phyloP scores from a whole-genome alignment of 2,113 vertebrate species.

The Prunella fulvescens region DNA sequence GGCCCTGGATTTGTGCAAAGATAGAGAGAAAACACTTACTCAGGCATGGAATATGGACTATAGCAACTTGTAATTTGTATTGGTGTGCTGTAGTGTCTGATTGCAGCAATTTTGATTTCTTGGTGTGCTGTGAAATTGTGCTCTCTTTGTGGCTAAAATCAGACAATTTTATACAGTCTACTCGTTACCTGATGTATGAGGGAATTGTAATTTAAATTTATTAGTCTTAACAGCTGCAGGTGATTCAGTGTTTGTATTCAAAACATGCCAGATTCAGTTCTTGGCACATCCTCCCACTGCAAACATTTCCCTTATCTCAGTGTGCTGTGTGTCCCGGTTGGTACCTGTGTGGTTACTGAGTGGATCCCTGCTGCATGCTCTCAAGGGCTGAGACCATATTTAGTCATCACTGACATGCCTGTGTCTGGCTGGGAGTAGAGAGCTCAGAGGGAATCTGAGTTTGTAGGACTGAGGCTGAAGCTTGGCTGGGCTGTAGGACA shows the following conservation, averaged over 20 bases:
- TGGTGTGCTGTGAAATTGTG: not conserved
- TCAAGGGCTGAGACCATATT: fast-evolving
- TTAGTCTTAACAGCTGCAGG: not conserved
- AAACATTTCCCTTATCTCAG: not conserved
- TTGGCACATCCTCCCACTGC: not conserved
- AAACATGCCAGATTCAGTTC: not conserved
- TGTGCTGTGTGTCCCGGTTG: not conserved
- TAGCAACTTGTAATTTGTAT: not conserved
- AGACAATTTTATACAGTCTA: not conserved
- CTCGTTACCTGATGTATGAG: not conserved
- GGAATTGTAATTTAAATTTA: not conserved
- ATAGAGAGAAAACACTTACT: not conserved
- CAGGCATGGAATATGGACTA: not conserved
- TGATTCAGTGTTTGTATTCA: not conserved
- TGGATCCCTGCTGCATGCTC: not conserved
- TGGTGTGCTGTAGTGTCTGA: not conserved
- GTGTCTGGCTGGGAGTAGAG: not conserved
- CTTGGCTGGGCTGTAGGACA: not conserved
- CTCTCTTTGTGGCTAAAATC: not conserved
- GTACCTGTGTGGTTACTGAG: not conserved
- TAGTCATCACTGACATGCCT: not conserved
- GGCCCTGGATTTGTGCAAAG: not conserved
- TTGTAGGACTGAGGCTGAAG: not conserved
- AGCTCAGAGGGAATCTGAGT: not conserved
- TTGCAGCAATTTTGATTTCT: not conserved